Evolutionary conservation across 2,888 invertebrate genomes (phyloP).

Genomic region (Arrhopalites spinosus): DNA sequence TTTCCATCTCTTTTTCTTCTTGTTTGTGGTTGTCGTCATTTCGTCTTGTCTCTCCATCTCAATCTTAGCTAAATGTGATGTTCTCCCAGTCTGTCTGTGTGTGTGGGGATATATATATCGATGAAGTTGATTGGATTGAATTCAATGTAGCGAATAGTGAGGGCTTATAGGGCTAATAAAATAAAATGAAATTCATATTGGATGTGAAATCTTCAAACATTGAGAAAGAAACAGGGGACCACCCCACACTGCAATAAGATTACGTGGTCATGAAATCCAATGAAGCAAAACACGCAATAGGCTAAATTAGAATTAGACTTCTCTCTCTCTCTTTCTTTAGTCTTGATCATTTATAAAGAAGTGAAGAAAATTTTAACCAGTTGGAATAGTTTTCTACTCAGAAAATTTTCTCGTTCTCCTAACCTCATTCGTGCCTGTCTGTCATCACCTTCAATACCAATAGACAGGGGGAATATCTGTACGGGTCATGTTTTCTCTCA

Average conservation of each 20-base stretch:
- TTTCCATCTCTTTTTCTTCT: background rate
- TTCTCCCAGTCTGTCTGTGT: background rate
- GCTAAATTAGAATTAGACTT: too few species aligned
- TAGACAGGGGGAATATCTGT: slow-evolving; percentile 11
- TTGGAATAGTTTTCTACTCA: background rate
- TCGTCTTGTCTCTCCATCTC: slow-evolving; percentile 1
- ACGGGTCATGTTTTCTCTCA: slow-evolving; percentile 15
- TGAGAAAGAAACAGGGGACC: too few species aligned
- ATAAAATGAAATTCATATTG: slow-evolving; percentile 26
- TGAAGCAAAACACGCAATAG: too few species aligned
- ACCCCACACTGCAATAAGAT: too few species aligned
- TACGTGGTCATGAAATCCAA: too few species aligned
- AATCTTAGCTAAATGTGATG: background rate
- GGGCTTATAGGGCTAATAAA: background rate
- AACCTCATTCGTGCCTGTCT: too few species aligned
- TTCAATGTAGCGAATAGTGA: background rate
- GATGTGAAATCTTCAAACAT: slow-evolving; percentile 8
- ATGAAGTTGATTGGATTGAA: slow-evolving; percentile 18
- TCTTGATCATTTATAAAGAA: background rate
- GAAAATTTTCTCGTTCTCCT: background rate
- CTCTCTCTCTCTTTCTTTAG: background rate
- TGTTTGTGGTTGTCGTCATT: background rate
- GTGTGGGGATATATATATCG: background rate
- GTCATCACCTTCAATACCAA: too few species aligned
- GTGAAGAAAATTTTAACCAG: background rate